Percentiles rank a stretch among this genome's conserved stretches.
phyloP scores from a whole-genome alignment of 2,797 vertebrate species.

The Tamandua tetradactyla region DNA sequence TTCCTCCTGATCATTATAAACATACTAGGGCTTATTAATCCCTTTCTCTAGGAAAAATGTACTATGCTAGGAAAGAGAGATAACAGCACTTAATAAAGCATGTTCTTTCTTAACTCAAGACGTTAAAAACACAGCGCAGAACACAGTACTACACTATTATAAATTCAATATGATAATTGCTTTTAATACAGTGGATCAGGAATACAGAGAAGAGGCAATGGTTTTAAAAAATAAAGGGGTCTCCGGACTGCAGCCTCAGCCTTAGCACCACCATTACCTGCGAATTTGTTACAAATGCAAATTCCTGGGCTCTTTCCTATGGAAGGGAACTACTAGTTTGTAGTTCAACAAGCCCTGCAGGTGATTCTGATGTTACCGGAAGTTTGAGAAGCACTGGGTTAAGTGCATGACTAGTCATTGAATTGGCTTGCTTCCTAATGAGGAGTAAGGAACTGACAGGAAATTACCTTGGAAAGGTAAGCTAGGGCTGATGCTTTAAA shows the following conservation, averaged over 20 bases:
- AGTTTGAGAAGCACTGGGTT: neutral
- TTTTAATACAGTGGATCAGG: neutral
- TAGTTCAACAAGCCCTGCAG: neutral
- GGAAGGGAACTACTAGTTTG: neutral
- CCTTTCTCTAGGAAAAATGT: neutral
- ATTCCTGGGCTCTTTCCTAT: neutral
- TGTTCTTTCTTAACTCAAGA: neutral
- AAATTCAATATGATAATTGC: neutral
- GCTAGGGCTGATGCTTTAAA: neutral
- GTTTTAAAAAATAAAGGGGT: neutral
- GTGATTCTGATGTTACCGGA: neutral
- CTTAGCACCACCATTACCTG: neutral
- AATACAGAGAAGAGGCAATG: neutral
- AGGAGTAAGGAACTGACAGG: neutral
- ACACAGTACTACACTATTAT: no score
- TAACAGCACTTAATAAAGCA: neutral
- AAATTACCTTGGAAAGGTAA: neutral
- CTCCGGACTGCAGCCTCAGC: no score
- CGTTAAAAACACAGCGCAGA: neutral
- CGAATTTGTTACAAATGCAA: neutral
- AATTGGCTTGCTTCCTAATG: neutral
- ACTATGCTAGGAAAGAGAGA: neutral
- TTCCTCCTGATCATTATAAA: neutral
- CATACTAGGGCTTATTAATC: neutral
- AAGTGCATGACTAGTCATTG: neutral